Percentiles rank a stretch among this genome's conserved stretches.
Evolutionary conservation across 2,113 vertebrate species (phyloP).

Genomic region (Macrotus californicus): DNA sequence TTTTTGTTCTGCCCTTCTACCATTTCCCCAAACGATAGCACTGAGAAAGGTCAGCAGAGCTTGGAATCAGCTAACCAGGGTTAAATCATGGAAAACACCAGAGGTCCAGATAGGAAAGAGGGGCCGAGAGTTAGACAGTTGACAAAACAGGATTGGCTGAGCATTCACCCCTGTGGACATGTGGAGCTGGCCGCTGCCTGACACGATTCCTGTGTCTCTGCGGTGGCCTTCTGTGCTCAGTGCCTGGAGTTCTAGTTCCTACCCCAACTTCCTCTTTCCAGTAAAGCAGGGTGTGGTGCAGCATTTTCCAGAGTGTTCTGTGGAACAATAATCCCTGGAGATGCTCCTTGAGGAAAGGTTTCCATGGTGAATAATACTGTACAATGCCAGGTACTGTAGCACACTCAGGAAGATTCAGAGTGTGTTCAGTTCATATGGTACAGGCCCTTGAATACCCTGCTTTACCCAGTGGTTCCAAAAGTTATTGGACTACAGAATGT

Average conservation of each 20-base stretch:
- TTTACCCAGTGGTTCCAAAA: background rate
- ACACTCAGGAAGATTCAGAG: background rate
- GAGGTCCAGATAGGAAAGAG: slow-evolving; percentile 3
- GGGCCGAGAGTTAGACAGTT: background rate
- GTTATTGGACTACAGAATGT: background rate
- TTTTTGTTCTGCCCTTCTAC: background rate
- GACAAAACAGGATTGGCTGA: background rate
- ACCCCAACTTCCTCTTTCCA: slow-evolving; percentile 60
- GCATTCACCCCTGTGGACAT: background rate
- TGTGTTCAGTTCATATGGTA: fast-evolving
- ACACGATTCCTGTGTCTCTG: background rate
- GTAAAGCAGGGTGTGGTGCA: slow-evolving; percentile 52
- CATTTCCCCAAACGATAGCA: background rate
- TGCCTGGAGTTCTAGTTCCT: background rate
- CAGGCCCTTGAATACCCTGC: background rate
- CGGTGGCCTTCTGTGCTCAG: background rate
- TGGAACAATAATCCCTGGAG: slow-evolving; percentile 47
- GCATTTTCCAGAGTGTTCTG: slow-evolving; percentile 63
- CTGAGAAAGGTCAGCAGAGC: background rate
- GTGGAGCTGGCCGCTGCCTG: background rate
- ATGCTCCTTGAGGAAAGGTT: slow-evolving; percentile 55
- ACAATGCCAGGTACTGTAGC: background rate
- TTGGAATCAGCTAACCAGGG: background rate
- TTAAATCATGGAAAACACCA: slow-evolving; percentile 24
- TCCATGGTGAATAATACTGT: slow-evolving; percentile 56